A percentile compares a stretch with the other conserved stretches of the same genome.
These are phyloP conservation scores for Xenus cinereus DNA, from an alignment of 2,113 vertebrate genomes.

Conservation along the genomic window DNA sequence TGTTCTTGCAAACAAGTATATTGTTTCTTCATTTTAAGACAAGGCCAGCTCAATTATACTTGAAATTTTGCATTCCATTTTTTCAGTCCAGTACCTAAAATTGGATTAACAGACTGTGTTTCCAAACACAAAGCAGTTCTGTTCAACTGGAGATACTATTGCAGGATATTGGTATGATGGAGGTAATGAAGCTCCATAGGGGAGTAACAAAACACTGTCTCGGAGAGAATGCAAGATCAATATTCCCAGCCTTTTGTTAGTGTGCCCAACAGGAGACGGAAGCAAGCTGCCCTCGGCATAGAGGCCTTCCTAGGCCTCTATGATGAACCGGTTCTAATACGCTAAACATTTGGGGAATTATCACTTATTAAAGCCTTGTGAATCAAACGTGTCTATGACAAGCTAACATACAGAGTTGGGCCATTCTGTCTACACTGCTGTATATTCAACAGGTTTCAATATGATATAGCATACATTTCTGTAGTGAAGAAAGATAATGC, in stretches of 20 bases:
- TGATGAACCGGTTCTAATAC: background rate
- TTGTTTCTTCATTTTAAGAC: background rate
- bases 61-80: background rate
- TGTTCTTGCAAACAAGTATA: background rate
- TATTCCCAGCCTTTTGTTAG: background rate
- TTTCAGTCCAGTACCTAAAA: background rate
- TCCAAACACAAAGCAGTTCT: background rate
- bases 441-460: background rate
- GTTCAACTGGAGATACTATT: background rate
- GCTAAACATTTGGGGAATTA: background rate
- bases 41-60: background rate
- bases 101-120: background rate
- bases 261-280: background rate
- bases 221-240: background rate
- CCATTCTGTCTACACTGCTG: background rate
- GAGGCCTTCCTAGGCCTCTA: background rate
- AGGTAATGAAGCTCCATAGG: background rate
- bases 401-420: background rate
- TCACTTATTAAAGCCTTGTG: background rate
- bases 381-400: background rate
- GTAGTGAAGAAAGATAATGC: background rate
- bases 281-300: background rate
- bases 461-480: background rate
- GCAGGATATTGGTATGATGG: background rate
- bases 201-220: background rate